Evolutionary conservation across 2,113 vertebrate species (phyloP).

Genomic region (Sigmodon hispidus): DNA sequence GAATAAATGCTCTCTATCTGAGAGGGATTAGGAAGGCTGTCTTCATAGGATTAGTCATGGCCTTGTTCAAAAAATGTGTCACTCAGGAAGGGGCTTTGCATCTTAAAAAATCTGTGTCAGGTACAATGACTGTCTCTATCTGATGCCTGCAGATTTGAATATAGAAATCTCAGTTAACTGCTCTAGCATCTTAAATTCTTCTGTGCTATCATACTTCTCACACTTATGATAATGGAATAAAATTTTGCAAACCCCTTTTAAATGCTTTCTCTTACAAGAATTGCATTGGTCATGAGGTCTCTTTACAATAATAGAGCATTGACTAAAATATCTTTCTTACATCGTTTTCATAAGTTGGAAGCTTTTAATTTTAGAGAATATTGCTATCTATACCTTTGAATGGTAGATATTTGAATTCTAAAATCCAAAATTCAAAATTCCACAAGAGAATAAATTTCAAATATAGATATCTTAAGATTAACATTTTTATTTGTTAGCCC

Average conservation of each 20-base stretch:
- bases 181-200: not conserved
- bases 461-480: not conserved
- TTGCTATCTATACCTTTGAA: not conserved
- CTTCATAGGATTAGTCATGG: too few relatives aligned
- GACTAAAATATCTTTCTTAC: not conserved
- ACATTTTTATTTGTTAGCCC: not conserved
- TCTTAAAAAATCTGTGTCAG: too few relatives aligned
- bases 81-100: not conserved
- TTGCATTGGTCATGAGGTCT: not conserved
- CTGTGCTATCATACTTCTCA: not conserved
- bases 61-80: not conserved
- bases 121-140: too few relatives aligned
- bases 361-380: not conserved
- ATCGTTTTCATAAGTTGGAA: not conserved
- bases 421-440: not conserved
- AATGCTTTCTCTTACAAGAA: not conserved
- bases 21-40: too few relatives aligned
- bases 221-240: not conserved
- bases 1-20: too few relatives aligned
- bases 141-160: too few relatives aligned
- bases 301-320: not conserved
- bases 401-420: not conserved
- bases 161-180: not conserved
- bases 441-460: not conserved
- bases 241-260: not conserved